Conservation (phyloP, 2,113 vertebrate genomes). For the Psilopsiagon aurifrons region DNA sequence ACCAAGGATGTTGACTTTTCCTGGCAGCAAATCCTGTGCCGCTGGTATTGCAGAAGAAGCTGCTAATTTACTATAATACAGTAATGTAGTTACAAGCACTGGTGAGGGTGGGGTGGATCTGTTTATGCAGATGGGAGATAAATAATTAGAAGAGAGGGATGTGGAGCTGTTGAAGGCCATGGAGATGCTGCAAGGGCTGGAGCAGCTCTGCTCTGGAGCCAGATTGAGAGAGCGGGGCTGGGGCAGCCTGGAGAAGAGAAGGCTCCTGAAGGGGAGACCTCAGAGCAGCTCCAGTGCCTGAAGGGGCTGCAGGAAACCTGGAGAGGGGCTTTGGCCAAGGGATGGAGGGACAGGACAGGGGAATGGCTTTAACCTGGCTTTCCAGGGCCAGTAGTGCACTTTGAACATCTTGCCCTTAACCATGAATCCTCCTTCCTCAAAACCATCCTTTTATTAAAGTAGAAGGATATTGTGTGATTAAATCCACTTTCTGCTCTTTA, state of each 20-base stretch:
- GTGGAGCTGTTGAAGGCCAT: no score
- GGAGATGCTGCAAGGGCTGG: no score
- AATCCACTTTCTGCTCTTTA: background rate
- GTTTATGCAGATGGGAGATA: background rate
- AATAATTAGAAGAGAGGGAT: background rate
- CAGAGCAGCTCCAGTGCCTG: no score
- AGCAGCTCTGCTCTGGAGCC: no score
- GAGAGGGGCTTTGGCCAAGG: background rate
- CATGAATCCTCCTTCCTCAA: background rate
- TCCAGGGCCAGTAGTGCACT: background rate
- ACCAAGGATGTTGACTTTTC: constrained; percentile 20
- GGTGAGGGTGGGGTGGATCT: background rate
- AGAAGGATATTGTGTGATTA: background rate
- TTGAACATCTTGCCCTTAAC: background rate
- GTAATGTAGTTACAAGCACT: background rate
- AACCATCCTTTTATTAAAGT: background rate
- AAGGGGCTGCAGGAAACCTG: background rate
- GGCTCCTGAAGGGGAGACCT: no score
- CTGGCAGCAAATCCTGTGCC: background rate
- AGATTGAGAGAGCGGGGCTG: no score
- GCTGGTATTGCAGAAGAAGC: background rate
- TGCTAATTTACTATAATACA: background rate
- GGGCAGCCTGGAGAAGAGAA: no score
- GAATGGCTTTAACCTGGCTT: background rate
- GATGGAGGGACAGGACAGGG: background rate